Base-by-base conservation (phyloP, 2,888 invertebrate genomes). In the Blastobasis adustella region DNA sequence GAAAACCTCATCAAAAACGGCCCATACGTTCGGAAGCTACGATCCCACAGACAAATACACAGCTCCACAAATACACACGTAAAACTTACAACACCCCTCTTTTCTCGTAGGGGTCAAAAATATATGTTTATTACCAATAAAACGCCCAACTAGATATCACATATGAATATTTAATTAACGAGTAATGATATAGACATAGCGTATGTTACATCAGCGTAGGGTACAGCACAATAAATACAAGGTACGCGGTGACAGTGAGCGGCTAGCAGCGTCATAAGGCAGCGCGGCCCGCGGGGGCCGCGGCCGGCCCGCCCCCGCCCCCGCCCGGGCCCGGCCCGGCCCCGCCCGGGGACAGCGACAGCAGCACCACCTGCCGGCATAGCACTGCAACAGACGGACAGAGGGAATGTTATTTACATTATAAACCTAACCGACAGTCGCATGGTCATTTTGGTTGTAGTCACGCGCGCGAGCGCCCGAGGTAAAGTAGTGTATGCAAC, bases 101-200 rank as follows among this genome's bases (percentile, higher is more conserved):
- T 23, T 23, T n/a, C n/a, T n/a, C n/a, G n/a, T n/a, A n/a, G n/a
- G n/a, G n/a, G n/a, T n/a, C n/a, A n/a, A 23, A 23, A 23, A 23
- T 23, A 23, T 1, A 23, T 23, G 23, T 23, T 23, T 23, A 23
- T 1, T 23, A 23, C 23, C 8, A 54, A 49, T 55, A 45, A 61
- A 73, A 79, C 79, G 61, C 51, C 51, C 8, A 23, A 37, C 61
- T 76, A 79, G 81, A 86, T 87, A 87, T 87, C 87, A 87, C 87
- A 87, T 86, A 84, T 85, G 84, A 82, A 86, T 87, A 86, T 85
- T 84, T 80, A 73, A 84, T 86, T 84, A 74, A 85, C 72, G 76
- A 76, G 75, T 84, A 85, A 82, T 84, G 83, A 83, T 85, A 85
- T 79, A 83, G 77, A 76, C 76, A 77, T 74, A 76, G 71, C 74